Base-by-base conservation (phyloP, 2,888 invertebrate species). In the Neelides folsomi region DNA sequence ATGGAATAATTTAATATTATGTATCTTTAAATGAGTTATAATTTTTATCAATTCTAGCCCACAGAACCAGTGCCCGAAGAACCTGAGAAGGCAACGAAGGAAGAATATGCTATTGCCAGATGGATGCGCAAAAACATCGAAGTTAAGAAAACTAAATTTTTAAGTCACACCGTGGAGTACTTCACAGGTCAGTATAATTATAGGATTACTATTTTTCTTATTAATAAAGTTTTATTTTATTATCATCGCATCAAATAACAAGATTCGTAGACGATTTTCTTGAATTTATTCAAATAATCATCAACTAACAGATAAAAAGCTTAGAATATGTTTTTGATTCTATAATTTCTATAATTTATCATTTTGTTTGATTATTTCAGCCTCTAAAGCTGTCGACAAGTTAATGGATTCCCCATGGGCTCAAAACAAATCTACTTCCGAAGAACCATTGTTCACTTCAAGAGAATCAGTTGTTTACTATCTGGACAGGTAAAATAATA, bases 141-240 rank as follows among this genome's bases (percentile, higher is more conserved):
- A 36, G 86, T 84, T 2, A 94, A 95, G 74, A 90, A 88, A 70
- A 95, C 94, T 0, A 94, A 93, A 71, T 90, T 97, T 70, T 77
- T 94, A 47, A 90, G 88, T 68, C 95, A 97, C 71, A 86, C 90
- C 71, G 95, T 97, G 10, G 89, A 93, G 70, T 97, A 94, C 73
- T 97, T 97, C 68, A 89, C 89, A 62, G 89, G 92, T 80, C n/a
- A n/a, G n/a, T n/a, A n/a, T n/a, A n/a, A n/a, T n/a, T n/a, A n/a
- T n/a, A n/a, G n/a, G n/a, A n/a, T n/a, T n/a, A n/a, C n/a, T n/a
- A n/a, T n/a, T n/a, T n/a, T 41, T 8, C 10, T 41, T 15, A 41
- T 41, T 34, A 6, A 16, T 19, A 13, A 16, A 36, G 16, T 42
- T 15, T 40, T 19, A 18, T 47, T 37, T 8, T 4, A 42, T 16